Evolutionary conservation across 2,113 vertebrate genomes (phyloP).

Genomic region (Sclerurus mexicanus): DNA sequence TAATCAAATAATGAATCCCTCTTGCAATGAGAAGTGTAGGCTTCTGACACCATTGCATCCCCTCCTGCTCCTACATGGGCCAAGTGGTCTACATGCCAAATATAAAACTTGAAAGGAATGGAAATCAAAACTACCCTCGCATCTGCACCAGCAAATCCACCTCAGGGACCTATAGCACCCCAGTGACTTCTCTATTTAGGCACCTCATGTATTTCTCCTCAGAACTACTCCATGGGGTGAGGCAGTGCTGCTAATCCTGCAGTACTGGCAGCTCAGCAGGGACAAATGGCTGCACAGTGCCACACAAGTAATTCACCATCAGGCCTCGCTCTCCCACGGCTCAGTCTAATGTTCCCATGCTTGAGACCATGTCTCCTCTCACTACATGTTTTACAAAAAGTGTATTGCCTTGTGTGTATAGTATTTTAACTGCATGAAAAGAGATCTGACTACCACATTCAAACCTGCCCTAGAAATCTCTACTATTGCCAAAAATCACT

Average conservation of each 20-base stretch:
- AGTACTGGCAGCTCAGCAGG: background rate
- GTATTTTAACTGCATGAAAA: background rate
- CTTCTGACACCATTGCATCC: background rate
- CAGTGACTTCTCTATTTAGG: background rate
- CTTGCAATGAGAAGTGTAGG: background rate
- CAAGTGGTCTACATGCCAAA: background rate
- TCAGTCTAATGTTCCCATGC: background rate
- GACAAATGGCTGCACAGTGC: background rate
- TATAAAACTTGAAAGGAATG: background rate
- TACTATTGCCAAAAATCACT: background rate
- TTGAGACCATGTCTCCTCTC: background rate
- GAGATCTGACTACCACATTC: background rate
- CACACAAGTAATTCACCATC: background rate
- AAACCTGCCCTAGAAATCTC: background rate
- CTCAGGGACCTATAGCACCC: background rate
- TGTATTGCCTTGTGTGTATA: background rate
- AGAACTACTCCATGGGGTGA: background rate
- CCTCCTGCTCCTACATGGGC: background rate
- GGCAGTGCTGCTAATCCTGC: background rate
- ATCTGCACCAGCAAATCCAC: background rate
- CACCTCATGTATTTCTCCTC: background rate
- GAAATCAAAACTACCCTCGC: background rate
- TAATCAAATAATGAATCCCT: background rate
- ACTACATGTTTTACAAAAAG: background rate
- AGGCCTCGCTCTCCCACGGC: rapidly evolving